Conservation (phyloP, 2,888 invertebrate genomes). For the Portevinia maculata region DNA sequence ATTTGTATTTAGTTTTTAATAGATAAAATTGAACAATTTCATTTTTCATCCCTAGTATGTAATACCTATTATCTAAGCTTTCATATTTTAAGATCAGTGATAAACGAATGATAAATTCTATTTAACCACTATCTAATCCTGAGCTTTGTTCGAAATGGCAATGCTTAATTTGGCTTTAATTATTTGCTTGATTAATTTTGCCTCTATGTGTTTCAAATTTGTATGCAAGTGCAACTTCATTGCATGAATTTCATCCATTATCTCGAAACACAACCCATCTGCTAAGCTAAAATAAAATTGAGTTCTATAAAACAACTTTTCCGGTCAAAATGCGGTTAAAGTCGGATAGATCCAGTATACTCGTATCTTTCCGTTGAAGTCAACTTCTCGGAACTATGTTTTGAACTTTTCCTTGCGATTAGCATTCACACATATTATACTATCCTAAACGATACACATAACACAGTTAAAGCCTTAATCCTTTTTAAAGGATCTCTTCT, state of each 20-base stretch:
- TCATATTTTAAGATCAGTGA: too few relatives aligned
- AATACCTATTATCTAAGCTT: too few relatives aligned
- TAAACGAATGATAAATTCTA: too few relatives aligned
- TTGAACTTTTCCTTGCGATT: slow-evolving; percentile 41
- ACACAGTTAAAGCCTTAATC: slow-evolving; percentile 28
- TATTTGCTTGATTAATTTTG: too few relatives aligned
- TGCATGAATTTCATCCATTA: neutral
- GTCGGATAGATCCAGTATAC: neutral
- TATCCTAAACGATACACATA: slow-evolving; percentile 5
- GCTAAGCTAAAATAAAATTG: neutral
- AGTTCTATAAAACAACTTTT: too few relatives aligned
- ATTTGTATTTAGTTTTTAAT: too few relatives aligned
- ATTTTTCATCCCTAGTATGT: too few relatives aligned
- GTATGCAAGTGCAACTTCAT: too few relatives aligned
- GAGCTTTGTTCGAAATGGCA: too few relatives aligned
- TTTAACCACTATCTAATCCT: too few relatives aligned
- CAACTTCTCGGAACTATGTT: slow-evolving; percentile 27
- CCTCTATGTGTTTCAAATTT: too few relatives aligned
- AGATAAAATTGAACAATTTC: too few relatives aligned
- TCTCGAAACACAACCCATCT: neutral
- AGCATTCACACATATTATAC: neutral
- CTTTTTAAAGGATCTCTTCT: slow-evolving; percentile 27
- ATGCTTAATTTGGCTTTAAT: neutral
- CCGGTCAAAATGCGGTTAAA: neutral
- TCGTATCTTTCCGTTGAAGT: slow-evolving; percentile 4